phyloP scores from a whole-genome alignment of 2,113 vertebrate species.

The Ophthalmolycus amberensis region DNA sequence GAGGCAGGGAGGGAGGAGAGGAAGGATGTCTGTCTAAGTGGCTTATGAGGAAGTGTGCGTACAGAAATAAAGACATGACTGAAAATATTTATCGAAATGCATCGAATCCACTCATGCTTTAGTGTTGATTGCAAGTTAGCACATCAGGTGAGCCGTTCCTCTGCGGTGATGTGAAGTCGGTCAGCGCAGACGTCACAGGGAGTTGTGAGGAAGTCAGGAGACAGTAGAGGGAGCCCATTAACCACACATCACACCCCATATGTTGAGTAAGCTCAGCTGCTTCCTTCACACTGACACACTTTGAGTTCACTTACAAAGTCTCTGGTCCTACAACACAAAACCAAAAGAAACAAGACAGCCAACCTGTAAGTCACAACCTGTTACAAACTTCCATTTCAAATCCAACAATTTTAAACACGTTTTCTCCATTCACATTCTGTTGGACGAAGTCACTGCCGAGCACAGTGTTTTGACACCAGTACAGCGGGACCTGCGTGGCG shows the following conservation, averaged over 20 bases:
- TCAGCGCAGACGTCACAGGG: background rate
- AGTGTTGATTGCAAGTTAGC: background rate
- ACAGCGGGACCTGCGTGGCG: constrained; percentile 61
- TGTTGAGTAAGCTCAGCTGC: background rate
- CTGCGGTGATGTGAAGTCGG: background rate
- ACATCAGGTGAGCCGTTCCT: background rate
- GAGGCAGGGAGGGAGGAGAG: constrained; percentile 34
- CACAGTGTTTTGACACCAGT: constrained; percentile 66
- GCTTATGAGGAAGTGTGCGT: constrained; percentile 21
- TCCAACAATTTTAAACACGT: constrained; percentile 15
- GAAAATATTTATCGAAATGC: constrained; percentile 13
- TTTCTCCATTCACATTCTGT: constrained; percentile 23
- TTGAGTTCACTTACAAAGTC: background rate
- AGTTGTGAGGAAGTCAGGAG: constrained; percentile 38
- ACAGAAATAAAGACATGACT: constrained; percentile 8
- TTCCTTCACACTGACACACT: background rate
- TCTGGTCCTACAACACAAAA: background rate
- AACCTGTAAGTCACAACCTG: background rate
- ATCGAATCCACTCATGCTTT: background rate
- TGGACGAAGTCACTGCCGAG: constrained; percentile 44
- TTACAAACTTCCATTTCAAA: constrained; percentile 16
- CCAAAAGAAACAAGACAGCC: background rate
- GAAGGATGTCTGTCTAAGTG: constrained; percentile 38
- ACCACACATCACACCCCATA: constrained; percentile 50
- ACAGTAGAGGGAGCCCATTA: constrained; percentile 76